Evolutionary conservation across 2,888 invertebrate species (phyloP).

Genomic region (Erebia palarica): DNA sequence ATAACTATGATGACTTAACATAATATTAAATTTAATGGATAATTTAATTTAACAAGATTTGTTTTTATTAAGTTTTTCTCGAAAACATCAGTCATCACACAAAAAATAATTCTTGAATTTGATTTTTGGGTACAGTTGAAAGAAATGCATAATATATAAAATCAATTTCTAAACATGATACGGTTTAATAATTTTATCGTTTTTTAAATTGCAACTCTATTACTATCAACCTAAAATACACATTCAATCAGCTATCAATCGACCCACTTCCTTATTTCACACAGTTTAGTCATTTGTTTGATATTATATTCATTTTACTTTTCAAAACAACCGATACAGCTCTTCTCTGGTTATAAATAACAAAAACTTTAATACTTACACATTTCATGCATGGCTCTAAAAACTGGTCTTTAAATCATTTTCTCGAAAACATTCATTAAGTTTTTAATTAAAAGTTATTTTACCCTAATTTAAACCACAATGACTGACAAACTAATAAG

Average conservation of each 20-base stretch:
- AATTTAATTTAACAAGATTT: too few relatives aligned
- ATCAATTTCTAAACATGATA: neutral
- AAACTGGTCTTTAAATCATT: conserved; percentile 29
- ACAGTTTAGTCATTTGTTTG: conserved; percentile 41
- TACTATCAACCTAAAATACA: conserved; percentile 32
- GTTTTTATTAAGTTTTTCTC: neutral
- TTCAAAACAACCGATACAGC: conserved; percentile 19
- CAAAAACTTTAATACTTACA: conserved; percentile 60
- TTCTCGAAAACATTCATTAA: conserved; percentile 14
- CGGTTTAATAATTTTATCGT: neutral
- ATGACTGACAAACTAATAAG: conserved; percentile 10
- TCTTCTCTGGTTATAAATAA: conserved; percentile 15
- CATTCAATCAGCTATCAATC: conserved; percentile 30
- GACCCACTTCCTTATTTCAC: conserved; percentile 44
- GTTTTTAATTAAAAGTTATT: neutral
- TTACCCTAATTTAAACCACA: neutral
- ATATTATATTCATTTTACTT: conserved; percentile 7
- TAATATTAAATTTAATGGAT: too few relatives aligned
- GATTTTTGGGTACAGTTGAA: neutral
- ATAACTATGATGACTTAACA: neutral
- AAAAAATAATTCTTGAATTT: neutral
- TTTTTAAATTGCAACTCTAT: conserved; percentile 21
- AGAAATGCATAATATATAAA: neutral
- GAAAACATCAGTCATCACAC: neutral
- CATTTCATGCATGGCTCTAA: conserved; percentile 62